Base-by-base conservation (phyloP, 2,797 vertebrate genomes). In the Sternotherus odoratus region DNA sequence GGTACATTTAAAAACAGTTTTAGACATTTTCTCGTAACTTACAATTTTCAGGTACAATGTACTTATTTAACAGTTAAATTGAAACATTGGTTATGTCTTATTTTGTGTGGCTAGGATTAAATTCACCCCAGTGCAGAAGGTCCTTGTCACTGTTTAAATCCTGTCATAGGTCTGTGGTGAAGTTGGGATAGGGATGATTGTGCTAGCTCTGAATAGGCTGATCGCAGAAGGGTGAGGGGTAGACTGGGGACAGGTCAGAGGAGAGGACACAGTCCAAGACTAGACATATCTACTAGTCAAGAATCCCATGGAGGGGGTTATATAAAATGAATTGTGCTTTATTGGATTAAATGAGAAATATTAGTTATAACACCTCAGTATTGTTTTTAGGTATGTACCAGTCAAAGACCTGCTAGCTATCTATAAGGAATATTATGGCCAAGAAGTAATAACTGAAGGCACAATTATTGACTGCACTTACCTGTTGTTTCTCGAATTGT, bases 401-500 rank as follows among this genome's bases (percentile, higher is more conserved):
- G 94, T 97, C 39, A 97, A 97, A 95, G 98, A 98, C 82, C 96
- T 98, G 33, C 82, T 98, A 93, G 97, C 95, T 82, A 98, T 98
- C 89, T 98, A 98, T 66, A 84, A 97, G 83, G 96, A 97, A 39
- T 97, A 98, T 74, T 98, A 98, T 79, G 97, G 97, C 72, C 92
- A 43, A 53, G 86, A 94, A 39, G 57, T 97, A 74, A 97, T 98
- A 94, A 98, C 97, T 3, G 95, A 98, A 95, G 94, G 77, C 12
- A 95, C 94, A 72, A 97, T 98, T 79, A 77, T 97, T 82, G 98
- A 98, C 72, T 98, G 98, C 80, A 88, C 97, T 19, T 95, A 98
- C 69, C 93, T 98, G 51, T 97, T 98, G 69, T 98, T 98, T 93
- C 88, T 98, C 50, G 97, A 97, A 88, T 91, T 98, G 98, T 98